Evolutionary conservation across 2,888 invertebrate species (phyloP).

Genomic region (Acanthacorydalis orientalis): DNA sequence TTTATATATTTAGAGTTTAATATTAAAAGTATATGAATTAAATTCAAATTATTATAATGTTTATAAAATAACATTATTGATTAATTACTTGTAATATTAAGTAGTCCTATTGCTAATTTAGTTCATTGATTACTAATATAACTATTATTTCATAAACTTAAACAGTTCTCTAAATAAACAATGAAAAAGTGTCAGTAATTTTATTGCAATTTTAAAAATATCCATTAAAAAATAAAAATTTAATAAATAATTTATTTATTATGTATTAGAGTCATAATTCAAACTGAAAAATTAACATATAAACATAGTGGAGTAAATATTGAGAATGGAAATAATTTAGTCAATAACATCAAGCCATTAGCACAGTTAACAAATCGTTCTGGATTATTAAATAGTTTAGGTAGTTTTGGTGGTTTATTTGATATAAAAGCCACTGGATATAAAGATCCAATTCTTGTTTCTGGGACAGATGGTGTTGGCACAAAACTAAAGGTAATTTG

Average conservation of each 20-base stretch:
- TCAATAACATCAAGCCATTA: constrained; percentile 53
- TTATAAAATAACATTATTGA: no score
- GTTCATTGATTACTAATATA: no score
- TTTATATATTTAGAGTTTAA: no score
- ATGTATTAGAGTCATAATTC: constrained; percentile 30
- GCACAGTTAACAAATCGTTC: constrained; percentile 53
- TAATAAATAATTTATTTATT: not conserved
- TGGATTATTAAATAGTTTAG: constrained; percentile 63
- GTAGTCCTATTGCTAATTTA: no score
- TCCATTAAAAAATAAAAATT: not conserved
- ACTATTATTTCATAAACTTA: no score
- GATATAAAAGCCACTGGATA: constrained; percentile 58
- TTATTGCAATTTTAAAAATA: no score
- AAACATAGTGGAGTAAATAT: constrained; percentile 88
- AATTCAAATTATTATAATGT: no score
- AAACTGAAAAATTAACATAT: constrained; percentile 59
- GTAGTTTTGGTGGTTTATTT: constrained; percentile 86
- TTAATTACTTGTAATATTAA: no score
- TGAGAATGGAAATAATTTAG: constrained; percentile 73
- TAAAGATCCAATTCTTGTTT: constrained; percentile 73
- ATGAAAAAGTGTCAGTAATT: no score
- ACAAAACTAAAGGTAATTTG: constrained; percentile 73
- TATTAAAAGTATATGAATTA: no score
- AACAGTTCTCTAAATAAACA: no score
- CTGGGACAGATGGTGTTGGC: constrained; percentile 93